Percentiles rank a stretch among this genome's conserved stretches.
Evolutionary conservation across 1,140 invertebrate genomes (phyloP).

Genomic region (Lepidostoma basale): DNA sequence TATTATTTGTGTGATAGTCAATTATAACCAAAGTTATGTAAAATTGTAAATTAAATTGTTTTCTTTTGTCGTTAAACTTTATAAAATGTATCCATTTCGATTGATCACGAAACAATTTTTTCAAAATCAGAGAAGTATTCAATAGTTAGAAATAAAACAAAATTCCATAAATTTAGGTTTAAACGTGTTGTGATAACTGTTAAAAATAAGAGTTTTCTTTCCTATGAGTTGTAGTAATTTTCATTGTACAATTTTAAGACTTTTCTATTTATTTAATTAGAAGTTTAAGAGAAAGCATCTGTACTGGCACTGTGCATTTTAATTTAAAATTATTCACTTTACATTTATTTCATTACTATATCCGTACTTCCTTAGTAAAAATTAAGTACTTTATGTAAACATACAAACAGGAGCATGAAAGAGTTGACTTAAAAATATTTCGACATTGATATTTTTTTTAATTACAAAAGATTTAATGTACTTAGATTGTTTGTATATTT

Average conservation of each 20-base stretch:
- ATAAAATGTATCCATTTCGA: slow-evolving; percentile 11
- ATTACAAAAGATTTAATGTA: no score
- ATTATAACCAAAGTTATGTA: slow-evolving; percentile 45
- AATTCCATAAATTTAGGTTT: slow-evolving; percentile 26
- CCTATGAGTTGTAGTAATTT: neutral
- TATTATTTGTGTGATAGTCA: slow-evolving; percentile 45
- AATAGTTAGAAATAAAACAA: neutral
- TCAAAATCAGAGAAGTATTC: neutral
- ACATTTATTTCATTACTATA: neutral
- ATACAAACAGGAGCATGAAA: no score
- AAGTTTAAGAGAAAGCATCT: neutral
- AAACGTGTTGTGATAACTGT: slow-evolving; percentile 31
- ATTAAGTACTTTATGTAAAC: no score
- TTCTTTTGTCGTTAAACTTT: slow-evolving; percentile 23
- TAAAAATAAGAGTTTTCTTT: slow-evolving; percentile 11
- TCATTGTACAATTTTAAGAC: neutral
- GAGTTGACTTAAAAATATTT: no score
- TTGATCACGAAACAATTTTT: slow-evolving; percentile 1
- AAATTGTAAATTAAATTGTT: slow-evolving; percentile 32
- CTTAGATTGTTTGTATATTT: no score
- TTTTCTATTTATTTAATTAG: neutral
- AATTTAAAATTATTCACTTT: neutral
- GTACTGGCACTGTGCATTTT: neutral
- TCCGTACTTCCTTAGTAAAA: no score
- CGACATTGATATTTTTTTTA: no score